Evolutionary conservation across 2,797 vertebrate species (phyloP).

Genomic region (Mormyrops attenuatus): DNA sequence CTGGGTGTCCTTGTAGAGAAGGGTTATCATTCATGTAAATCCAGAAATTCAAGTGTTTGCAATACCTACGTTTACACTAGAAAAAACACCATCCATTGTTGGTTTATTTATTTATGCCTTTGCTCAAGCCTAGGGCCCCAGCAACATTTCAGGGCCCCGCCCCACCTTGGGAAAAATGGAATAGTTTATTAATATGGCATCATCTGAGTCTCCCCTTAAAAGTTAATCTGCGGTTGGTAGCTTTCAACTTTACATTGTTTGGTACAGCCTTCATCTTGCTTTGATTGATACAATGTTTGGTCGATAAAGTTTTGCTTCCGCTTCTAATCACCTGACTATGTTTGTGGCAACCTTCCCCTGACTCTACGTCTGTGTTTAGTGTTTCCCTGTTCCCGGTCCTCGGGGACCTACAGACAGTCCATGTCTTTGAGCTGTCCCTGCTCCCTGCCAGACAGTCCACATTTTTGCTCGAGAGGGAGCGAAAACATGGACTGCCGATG

Average conservation of each 20-base stretch:
- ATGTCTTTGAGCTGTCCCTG: not conserved
- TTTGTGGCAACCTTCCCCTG: not conserved
- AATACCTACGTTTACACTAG: not conserved
- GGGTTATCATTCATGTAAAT: not conserved
- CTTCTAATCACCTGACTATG: not conserved
- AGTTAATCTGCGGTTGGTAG: not conserved
- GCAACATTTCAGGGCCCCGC: not conserved
- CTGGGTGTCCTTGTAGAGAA: not conserved
- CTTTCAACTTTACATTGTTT: not conserved
- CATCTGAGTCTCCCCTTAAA: not conserved
- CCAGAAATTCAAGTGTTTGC: not conserved
- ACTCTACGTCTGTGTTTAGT: not conserved
- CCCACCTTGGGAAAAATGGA: not conserved
- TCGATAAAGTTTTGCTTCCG: not conserved
- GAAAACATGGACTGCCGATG: not conserved
- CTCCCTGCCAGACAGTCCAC: not conserved
- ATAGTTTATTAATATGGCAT: not conserved
- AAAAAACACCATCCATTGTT: not conserved
- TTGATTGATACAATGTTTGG: not conserved
- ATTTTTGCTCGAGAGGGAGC: not conserved
- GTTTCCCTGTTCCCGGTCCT: not conserved
- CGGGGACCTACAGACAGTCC: not conserved
- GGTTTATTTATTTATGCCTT: not conserved
- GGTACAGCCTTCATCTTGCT: not conserved
- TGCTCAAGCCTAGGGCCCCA: not conserved